Base-by-base conservation (phyloP, 2,113 vertebrate species). In the Cricetomys ansorgei region DNA sequence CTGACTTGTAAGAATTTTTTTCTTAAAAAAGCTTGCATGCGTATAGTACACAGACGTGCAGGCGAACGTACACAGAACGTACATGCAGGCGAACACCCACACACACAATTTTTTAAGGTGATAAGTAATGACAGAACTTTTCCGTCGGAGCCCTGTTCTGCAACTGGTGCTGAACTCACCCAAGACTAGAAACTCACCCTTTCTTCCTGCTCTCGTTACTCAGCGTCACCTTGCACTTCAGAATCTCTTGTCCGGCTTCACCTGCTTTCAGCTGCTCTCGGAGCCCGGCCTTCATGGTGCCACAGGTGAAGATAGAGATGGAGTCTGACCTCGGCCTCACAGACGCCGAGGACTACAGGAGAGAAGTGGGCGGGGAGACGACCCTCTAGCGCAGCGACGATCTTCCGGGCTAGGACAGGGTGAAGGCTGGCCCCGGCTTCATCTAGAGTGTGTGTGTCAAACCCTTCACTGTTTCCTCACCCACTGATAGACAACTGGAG, bases 231-330 rank as follows among this genome's bases (percentile, higher is more conserved):
- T 98, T 99, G 40, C 99, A 99, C 98, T 98, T 99, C 99, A 99
- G 99, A 99, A 99, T 99, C 97, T 99, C 99, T 43, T 99, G 99
- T 97, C 99, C 99, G 0, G 98, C 99, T 0, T 99, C 99, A 43
- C 99, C 99, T 0, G 99, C 99, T 6, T 98, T 99, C 96, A 98
- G 98, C 67, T 98, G 99, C 98, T 97, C 98, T 16, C 98, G 98
- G 84, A 99, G 95, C 53, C 98, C 98, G 57, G 34, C 98, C 91
- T 99, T 99, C 65, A 96, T 99, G 4, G 99, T 99, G 97, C 99
- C 99, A 25, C 99, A 99, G 98, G 99, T 99, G 98, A 99, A 99
- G 98, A 99, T 99, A 23, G 99, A 99, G 98, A 99, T 99, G 99
- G 99, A 99, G 97, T 99, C 99, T 0, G 99, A 99, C 97, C 99